Evolutionary conservation across 2,113 vertebrate species (phyloP).

Genomic region (Lasiurus cinereus): DNA sequence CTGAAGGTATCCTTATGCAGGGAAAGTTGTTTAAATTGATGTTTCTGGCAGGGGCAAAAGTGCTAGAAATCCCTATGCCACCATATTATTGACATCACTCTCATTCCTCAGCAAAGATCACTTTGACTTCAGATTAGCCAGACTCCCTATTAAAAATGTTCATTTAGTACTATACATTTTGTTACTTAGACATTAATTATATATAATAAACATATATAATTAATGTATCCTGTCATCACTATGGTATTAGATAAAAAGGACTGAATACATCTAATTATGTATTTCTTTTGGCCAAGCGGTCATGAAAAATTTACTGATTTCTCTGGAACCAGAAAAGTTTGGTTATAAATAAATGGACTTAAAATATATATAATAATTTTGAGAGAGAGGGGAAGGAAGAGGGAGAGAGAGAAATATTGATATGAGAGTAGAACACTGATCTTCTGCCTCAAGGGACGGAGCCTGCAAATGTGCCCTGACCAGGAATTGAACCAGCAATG

Average conservation of each 20-base stretch:
- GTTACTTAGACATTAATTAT: neutral
- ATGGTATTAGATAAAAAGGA: neutral
- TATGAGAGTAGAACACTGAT: no score
- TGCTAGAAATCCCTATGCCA: neutral
- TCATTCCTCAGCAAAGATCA: neutral
- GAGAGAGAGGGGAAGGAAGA: no score
- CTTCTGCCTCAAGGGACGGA: no score
- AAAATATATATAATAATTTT: no score
- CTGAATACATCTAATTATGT: neutral
- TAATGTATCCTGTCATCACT: neutral
- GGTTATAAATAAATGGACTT: neutral
- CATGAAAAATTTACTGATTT: slow-evolving; percentile 31
- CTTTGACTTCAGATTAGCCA: neutral
- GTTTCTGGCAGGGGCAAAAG: neutral
- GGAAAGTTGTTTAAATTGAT: neutral
- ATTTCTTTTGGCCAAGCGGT: slow-evolving; percentile 38
- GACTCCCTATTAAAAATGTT: neutral
- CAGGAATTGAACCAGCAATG: no score
- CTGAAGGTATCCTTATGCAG: neutral
- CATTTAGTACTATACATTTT: neutral
- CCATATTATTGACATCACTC: neutral
- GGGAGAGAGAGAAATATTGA: no score
- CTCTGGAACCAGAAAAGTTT: neutral
- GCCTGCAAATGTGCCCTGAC: no score
- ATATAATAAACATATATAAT: neutral